Evolutionary conservation across 2,113 vertebrate species (phyloP).

Genomic region (Rhagologus leucostigma): DNA sequence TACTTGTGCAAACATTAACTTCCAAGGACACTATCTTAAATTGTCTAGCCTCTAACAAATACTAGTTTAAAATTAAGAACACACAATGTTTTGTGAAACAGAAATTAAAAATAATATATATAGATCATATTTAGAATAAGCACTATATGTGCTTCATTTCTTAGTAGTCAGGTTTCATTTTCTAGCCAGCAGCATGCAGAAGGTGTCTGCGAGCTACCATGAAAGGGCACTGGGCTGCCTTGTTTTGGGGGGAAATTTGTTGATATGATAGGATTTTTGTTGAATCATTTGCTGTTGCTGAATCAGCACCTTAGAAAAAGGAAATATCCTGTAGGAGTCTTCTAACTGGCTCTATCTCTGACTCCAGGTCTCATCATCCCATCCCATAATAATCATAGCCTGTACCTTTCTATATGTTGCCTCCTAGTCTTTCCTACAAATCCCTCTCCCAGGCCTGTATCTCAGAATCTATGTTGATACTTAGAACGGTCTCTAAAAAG

Average conservation of each 20-base stretch:
- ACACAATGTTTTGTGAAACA: background rate
- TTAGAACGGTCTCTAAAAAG: background rate
- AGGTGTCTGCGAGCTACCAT: background rate
- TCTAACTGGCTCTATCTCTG: background rate
- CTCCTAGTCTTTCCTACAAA: background rate
- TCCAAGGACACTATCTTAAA: background rate
- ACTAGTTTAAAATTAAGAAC: background rate
- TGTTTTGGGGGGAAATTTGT: background rate
- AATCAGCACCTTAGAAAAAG: background rate
- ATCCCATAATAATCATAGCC: background rate
- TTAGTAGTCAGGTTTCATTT: background rate
- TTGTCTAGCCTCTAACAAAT: background rate
- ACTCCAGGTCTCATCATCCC: background rate
- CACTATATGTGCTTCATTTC: background rate
- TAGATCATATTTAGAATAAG: background rate
- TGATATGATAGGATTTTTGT: background rate
- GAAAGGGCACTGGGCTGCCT: background rate
- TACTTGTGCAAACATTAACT: background rate
- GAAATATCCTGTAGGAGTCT: background rate
- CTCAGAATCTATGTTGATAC: background rate
- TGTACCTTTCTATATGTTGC: background rate
- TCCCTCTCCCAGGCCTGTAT: background rate
- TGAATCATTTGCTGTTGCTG: background rate
- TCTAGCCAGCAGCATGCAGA: background rate
- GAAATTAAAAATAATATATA: background rate